Evolutionary conservation across 2,797 vertebrate genomes (phyloP).

Genomic region (Oreochromis mossambicus): DNA sequence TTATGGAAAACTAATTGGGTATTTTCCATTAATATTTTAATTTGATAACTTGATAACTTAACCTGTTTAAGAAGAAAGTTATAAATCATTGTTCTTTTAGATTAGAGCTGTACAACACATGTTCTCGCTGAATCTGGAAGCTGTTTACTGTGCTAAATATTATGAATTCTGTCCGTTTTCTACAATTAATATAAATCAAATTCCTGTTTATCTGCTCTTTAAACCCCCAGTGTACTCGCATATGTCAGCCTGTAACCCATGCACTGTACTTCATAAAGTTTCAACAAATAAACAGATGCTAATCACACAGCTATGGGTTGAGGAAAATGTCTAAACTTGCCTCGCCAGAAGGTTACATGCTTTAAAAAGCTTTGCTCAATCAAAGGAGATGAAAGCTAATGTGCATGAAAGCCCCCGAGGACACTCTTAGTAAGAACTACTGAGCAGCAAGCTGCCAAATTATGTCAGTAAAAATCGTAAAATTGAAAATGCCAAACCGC

Average conservation of each 20-base stretch:
- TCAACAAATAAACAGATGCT: neutral
- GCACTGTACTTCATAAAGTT: neutral
- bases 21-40: neutral
- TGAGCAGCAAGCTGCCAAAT: neutral
- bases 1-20: fast-evolving
- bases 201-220: neutral
- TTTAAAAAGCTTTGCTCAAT: neutral
- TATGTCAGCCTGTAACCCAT: neutral
- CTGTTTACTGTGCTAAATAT: neutral
- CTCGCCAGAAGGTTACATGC: neutral
- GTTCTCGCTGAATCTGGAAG: neutral
- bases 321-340: neutral
- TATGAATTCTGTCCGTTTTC: neutral
- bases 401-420: neutral
- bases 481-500: neutral
- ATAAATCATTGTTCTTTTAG: neutral
- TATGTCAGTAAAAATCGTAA: neutral
- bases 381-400: neutral
- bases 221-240: neutral
- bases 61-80: neutral
- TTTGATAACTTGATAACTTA: fast-evolving
- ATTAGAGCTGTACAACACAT: neutral
- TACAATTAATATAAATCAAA: neutral
- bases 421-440: too few relatives aligned
- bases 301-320: too few relatives aligned